These are phyloP conservation scores for Meandrusa payeni DNA, from an alignment of 2,888 invertebrate species.

Conservation along the genomic window DNA sequence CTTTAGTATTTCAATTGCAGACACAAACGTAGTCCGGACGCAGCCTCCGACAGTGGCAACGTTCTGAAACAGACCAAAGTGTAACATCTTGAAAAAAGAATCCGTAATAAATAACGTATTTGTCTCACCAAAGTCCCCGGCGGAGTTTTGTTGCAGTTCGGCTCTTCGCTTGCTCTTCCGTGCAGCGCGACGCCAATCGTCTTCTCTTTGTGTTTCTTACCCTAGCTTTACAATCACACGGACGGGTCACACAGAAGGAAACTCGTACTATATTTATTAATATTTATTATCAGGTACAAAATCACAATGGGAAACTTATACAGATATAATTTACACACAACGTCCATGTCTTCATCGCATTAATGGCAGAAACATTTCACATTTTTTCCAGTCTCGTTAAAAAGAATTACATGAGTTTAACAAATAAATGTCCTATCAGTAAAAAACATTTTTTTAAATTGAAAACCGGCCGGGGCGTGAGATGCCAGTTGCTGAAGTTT, in stretches of 20 bases:
- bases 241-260: slow-evolving; percentile 33
- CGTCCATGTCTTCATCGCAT: no score
- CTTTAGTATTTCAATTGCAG: not conserved
- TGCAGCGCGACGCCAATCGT: not conserved
- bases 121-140: slow-evolving; percentile 47
- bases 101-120: slow-evolving; percentile 30
- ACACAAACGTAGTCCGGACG: slow-evolving; percentile 24
- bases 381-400: no score
- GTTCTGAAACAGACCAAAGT: slow-evolving; percentile 73
- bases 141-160: slow-evolving; percentile 39
- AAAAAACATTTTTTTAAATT: no score
- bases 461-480: no score
- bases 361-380: no score
- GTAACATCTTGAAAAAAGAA: slow-evolving; percentile 53
- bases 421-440: no score
- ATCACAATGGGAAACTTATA: slow-evolving; percentile 33
- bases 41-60: slow-evolving; percentile 26
- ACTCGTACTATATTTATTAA: slow-evolving; percentile 32
- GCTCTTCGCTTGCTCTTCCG: slow-evolving; percentile 28
- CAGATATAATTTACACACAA: no score
- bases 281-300: slow-evolving; percentile 35
- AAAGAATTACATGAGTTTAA: no score
- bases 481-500: no score
- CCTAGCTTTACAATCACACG: slow-evolving; percentile 19
- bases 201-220: slow-evolving; percentile 9